Evolutionary conservation across 2,113 vertebrate species (phyloP).

Genomic region (Etia nguti): DNA sequence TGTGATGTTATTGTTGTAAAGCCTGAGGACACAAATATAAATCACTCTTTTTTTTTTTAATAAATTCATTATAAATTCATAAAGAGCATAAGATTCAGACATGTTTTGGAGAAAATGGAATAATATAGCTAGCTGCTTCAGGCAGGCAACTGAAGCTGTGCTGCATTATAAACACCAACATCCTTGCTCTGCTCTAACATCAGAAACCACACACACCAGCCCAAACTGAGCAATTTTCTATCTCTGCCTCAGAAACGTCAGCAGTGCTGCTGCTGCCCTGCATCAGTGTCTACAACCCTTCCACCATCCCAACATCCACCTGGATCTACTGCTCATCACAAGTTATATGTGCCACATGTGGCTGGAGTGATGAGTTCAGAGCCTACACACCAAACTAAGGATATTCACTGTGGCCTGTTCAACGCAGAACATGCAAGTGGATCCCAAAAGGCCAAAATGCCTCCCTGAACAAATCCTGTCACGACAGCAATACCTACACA

Average conservation of each 20-base stretch:
- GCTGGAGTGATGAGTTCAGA: not conserved
- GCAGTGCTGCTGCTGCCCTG: not conserved
- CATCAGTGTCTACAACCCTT: not conserved
- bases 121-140: not conserved
- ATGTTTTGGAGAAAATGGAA: not conserved
- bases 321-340: not conserved
- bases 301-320: not conserved
- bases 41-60: not conserved
- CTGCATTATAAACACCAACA: not conserved
- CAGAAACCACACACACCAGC: not conserved
- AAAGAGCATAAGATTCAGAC: not conserved
- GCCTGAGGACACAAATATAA: slow-evolving; percentile 61
- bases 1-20: slow-evolving; percentile 92
- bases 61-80: not conserved
- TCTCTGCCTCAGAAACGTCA: not conserved
- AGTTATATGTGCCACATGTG: not conserved
- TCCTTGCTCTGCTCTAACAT: not conserved
- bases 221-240: not conserved
- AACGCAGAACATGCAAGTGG: not conserved
- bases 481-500: not conserved
- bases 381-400: not conserved
- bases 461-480: not conserved
- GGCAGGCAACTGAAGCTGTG: not conserved
- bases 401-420: not conserved
- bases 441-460: not conserved